Conservation (phyloP, 2,113 vertebrate genomes). For the Gobiocypris rarus region DNA sequence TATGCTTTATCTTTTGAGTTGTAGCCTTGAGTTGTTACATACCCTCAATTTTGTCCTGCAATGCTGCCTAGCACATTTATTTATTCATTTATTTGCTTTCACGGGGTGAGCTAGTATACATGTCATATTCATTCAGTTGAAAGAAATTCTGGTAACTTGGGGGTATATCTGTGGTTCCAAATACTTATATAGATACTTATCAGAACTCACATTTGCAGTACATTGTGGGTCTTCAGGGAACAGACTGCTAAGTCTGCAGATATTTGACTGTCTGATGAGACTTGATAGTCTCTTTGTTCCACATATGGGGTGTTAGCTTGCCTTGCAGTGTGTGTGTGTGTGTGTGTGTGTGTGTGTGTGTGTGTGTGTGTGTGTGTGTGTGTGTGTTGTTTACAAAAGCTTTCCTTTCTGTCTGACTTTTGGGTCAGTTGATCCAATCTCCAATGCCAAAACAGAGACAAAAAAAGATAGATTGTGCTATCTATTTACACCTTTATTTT, state of each 20-base stretch:
- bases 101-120: not conserved
- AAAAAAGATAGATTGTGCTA: conserved; percentile 37
- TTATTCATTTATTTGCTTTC: not conserved
- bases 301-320: conserved; percentile 36
- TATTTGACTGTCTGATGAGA: conserved; percentile 48
- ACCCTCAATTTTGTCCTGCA: not conserved
- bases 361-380: not conserved
- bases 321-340: not conserved
- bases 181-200: too few relatives aligned
- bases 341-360: conserved; percentile 15
- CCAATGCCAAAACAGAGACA: conserved; percentile 1
- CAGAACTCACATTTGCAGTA: conserved; percentile 26
- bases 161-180: conserved; percentile 35
- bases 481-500: conserved; percentile 52
- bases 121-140: not conserved
- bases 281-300: conserved; percentile 42
- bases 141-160: conserved; percentile 35
- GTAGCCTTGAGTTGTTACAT: not conserved
- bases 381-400: conserved; percentile 33
- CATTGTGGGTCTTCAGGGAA: not conserved
- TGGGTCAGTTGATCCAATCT: conserved; percentile 37
- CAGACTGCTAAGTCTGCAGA: conserved; percentile 29
- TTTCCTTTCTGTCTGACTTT: conserved; percentile 41
- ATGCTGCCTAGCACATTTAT: not conserved
- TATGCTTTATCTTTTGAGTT: not conserved